Base-by-base conservation (phyloP, 2,888 invertebrate genomes). In the Trisateles emortualis region DNA sequence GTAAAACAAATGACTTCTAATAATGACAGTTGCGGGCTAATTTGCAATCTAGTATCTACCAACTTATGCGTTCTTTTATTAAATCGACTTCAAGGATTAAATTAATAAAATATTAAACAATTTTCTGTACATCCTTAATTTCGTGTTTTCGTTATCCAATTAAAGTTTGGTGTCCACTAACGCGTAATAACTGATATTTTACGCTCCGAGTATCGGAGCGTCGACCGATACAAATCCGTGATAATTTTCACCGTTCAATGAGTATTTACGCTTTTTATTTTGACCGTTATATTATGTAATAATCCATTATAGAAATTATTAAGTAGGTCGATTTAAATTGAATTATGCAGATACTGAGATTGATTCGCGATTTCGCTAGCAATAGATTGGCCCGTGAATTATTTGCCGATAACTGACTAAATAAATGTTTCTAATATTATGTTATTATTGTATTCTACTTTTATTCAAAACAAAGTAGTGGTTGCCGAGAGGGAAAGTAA, bases 181-280 rank as follows among this genome's bases (percentile, higher is more conserved):
- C 50, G 39, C 43, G 51, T 29, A 41, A 36, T 51, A 26, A 52
- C 40, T 46, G 50, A 29, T 38, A 58, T 64, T 55, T 51, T 40
- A 44, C 35, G 49, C 57, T 54, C 13, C 45, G 42, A 42, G 29
- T 5, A 5, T 19, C 26, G 26, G n/a, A n/a, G n/a, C 55, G 44
- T 30, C 55, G 44, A 54, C 55, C 40, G 48, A 50, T 55, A 42
- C 61, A 56, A 68, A 64, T 72, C 55, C 33, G 19, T 41, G 44
- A 52, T 41, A 42, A 36, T 47, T 43, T 32, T 38, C 16, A 46
- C 38, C 43, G 41, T 48, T 52, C 48, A 58, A 53, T 61, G 43
- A 50, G 47, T 55, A 47, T 71, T 52, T 45, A 54, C 59, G 53
- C 41, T 45, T 40, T 39, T 39, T 29, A 40, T 40, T 22, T 22